Evolutionary conservation across 1,140 invertebrate genomes (phyloP).

Genomic region (Ostrea denselamellosa): DNA sequence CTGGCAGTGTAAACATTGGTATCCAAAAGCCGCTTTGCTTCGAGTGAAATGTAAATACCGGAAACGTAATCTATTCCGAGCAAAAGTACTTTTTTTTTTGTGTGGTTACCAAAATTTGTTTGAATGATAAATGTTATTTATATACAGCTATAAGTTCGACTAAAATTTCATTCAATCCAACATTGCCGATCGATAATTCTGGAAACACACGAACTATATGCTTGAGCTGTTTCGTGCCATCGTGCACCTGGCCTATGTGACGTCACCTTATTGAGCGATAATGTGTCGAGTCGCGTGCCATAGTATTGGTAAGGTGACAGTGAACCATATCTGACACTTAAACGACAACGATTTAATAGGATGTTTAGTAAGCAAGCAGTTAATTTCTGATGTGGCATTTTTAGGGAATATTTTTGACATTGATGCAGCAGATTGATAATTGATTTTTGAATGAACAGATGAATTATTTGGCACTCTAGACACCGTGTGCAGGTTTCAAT

Average conservation of each 20-base stretch:
- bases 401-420: neutral
- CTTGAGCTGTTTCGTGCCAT: neutral
- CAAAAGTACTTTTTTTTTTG: neutral
- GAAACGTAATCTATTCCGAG: neutral
- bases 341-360: slow-evolving; percentile 30
- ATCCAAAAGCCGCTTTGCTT: neutral
- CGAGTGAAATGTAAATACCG: neutral
- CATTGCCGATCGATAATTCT: neutral
- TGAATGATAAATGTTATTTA: neutral
- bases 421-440: slow-evolving; percentile 23
- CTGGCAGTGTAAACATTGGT: neutral
- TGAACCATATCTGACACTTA: slow-evolving; percentile 1
- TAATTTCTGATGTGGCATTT: slow-evolving; percentile 8
- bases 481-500: neutral
- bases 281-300: slow-evolving; percentile 37
- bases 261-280: slow-evolving; percentile 36
- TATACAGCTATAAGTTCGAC: neutral
- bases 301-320: slow-evolving; percentile 2
- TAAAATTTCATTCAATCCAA: neutral
- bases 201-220: neutral
- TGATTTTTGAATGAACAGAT: neutral
- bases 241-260: slow-evolving; percentile 25
- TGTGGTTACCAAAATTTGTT: neutral
- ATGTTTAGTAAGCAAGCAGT: slow-evolving; percentile 10
- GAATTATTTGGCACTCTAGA: neutral